A percentile compares a stretch with the other conserved stretches of the same genome.
These are phyloP conservation scores for Quiscalus mexicanus DNA, from an alignment of 2,113 vertebrate genomes.

Conservation along the genomic window DNA sequence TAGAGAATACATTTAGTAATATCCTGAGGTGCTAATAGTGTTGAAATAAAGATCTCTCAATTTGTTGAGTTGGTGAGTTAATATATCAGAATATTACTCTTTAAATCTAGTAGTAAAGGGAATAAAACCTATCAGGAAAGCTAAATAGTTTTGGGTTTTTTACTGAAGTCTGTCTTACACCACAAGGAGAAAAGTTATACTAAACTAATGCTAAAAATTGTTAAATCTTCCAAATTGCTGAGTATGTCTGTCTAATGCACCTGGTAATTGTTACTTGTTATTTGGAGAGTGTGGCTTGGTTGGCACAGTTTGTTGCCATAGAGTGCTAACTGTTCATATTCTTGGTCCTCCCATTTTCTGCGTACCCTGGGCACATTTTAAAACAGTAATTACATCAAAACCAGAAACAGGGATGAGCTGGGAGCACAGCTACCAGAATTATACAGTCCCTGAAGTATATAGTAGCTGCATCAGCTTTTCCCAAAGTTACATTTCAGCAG, in stretches of 20 bases:
- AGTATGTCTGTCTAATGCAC: neutral
- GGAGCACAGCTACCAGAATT: neutral
- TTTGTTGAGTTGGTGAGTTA: neutral
- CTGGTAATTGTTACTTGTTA: too few relatives aligned
- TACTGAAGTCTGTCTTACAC: neutral
- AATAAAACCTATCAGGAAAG: neutral
- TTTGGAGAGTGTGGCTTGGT: neutral
- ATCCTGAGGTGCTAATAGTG: neutral
- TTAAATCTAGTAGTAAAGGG: neutral
- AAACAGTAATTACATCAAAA: neutral
- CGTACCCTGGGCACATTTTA: neutral
- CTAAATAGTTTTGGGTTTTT: neutral
- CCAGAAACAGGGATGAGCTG: neutral
- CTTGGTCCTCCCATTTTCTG: neutral
- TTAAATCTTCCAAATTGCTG: neutral
- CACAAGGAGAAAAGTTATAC: neutral
- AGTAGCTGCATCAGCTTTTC: neutral
- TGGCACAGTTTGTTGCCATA: neutral
- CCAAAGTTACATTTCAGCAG: neutral
- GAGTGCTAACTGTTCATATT: neutral
- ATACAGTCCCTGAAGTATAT: neutral
- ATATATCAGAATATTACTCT: neutral
- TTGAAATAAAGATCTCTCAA: neutral
- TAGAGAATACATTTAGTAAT: neutral
- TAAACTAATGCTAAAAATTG: neutral